Evolutionary conservation across 1,140 invertebrate species (phyloP).

Genomic region (Epicauta chinensis): DNA sequence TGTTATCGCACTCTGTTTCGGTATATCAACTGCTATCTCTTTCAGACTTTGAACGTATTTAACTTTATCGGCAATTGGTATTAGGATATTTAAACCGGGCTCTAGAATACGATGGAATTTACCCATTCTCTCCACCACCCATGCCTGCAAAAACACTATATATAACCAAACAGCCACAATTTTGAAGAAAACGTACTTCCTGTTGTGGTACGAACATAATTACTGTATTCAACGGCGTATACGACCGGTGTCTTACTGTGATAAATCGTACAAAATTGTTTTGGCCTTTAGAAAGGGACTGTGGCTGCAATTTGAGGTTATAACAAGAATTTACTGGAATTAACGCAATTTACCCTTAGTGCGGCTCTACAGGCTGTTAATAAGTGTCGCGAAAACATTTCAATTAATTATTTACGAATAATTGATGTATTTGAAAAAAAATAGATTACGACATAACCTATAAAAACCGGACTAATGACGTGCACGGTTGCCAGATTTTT

Average conservation of each 20-base stretch:
- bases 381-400: constrained; percentile 5
- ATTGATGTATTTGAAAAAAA: background rate
- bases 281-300: too few relatives aligned
- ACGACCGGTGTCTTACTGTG: constrained; percentile 52
- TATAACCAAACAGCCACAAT: background rate
- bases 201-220: constrained; percentile 98
- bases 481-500: too few relatives aligned
- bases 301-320: background rate
- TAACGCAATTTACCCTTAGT: constrained; percentile 5
- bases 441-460: constrained; percentile 4
- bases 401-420: background rate
- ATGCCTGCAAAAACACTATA: constrained; percentile 61
- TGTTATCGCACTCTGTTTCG: constrained; percentile 97
- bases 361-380: constrained; percentile 3
- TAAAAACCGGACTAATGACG: background rate
- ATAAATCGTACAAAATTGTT: constrained; percentile 15
- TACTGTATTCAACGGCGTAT: constrained; percentile 83
- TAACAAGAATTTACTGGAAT: background rate
- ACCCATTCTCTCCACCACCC: constrained; percentile 98
- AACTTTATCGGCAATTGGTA: constrained; percentile 89
- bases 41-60: constrained; percentile 99
- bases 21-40: constrained; percentile 99
- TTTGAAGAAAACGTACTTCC: constrained; percentile 59
- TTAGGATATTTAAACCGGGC: constrained; percentile 89
- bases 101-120: constrained; percentile 90